Evolutionary conservation across 2,888 invertebrate species (phyloP).

Genomic region (Euproctis similis): DNA sequence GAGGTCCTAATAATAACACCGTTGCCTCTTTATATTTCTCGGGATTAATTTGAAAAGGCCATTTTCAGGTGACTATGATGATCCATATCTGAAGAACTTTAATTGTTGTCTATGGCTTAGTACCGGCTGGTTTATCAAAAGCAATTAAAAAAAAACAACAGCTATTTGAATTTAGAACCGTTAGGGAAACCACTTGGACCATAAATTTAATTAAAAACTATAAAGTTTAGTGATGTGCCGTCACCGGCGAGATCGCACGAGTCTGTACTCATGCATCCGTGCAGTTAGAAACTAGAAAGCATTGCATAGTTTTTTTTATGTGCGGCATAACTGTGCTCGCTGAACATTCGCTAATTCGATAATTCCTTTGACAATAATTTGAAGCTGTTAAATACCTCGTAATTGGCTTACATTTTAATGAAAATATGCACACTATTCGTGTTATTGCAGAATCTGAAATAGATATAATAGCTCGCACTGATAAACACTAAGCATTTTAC

Average conservation of each 20-base stretch:
- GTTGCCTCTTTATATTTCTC: too few relatives aligned
- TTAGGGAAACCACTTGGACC: conserved; percentile 8
- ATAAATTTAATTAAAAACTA: conserved; percentile 22
- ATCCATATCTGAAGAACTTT: too few relatives aligned
- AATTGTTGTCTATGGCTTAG: too few relatives aligned
- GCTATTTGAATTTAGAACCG: conserved; percentile 1
- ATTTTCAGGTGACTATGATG: too few relatives aligned
- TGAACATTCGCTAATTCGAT: conserved; percentile 13
- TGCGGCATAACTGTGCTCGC: conserved; percentile 36
- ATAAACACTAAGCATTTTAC: too few relatives aligned
- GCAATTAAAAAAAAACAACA: too few relatives aligned
- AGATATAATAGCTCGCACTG: too few relatives aligned
- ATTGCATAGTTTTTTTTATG: conserved; percentile 47
- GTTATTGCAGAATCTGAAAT: too few relatives aligned
- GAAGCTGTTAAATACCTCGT: conserved; percentile 15
- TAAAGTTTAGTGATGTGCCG: conserved; percentile 23
- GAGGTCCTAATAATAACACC: too few relatives aligned
- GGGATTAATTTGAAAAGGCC: too few relatives aligned
- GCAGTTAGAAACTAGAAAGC: conserved; percentile 65
- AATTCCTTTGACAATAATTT: conserved; percentile 27
- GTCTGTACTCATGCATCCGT: conserved; percentile 50
- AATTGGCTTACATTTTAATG: conserved; percentile 21
- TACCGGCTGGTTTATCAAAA: too few relatives aligned
- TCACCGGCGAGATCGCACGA: conserved; percentile 17
- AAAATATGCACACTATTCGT: too few relatives aligned